Evolutionary conservation across 2,888 invertebrate species (phyloP).

Genomic region (Teleogryllus oceanicus): DNA sequence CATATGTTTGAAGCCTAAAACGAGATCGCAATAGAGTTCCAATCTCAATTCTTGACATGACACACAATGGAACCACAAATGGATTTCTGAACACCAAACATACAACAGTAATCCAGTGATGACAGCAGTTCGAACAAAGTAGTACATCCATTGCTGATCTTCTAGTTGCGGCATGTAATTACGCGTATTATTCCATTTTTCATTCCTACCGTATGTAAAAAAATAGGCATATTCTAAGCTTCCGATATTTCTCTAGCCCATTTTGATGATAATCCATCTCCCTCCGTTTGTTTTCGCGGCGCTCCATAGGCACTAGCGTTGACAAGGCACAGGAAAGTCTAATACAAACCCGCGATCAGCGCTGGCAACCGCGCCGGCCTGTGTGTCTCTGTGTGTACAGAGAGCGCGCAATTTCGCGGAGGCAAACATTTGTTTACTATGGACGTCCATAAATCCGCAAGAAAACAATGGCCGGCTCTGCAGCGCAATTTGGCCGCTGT

Average conservation of each 20-base stretch:
- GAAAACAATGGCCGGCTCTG: neutral
- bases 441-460: constrained; percentile 3
- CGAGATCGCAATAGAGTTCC: no score
- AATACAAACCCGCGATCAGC: neutral
- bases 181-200: no score
- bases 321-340: neutral
- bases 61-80: no score
- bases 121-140: no score
- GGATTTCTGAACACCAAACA: no score
- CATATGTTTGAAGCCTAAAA: no score
- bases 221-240: no score
- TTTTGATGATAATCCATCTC: neutral
- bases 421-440: constrained; percentile 3
- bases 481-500: neutral
- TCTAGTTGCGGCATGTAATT: no score
- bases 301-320: neutral
- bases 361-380: neutral
- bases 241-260: neutral
- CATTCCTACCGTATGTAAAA: no score
- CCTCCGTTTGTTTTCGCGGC: neutral
- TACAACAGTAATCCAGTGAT: no score
- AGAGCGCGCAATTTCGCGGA: neutral
- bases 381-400: constrained; percentile 8
- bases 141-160: no score
- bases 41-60: no score